Evolutionary conservation across 2,888 invertebrate species (phyloP), one percentile per base, ranked within the genome.

Genomic region (Phymatocera aterrima): DNA sequence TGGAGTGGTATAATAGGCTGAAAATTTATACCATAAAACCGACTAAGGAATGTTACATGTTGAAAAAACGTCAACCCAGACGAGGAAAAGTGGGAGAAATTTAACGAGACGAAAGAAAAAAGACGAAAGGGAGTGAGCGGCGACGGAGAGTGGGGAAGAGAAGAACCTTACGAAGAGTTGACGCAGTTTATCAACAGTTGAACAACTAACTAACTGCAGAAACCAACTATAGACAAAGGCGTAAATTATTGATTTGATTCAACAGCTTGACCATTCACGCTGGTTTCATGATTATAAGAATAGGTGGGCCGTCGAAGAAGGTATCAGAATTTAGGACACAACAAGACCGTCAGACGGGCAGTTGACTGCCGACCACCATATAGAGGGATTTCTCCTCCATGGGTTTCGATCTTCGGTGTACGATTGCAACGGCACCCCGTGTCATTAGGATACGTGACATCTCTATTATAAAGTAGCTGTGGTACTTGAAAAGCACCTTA

Each of bases 381-480:
- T 40, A 24, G 57, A 37, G 75, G 60, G 40, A 57, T 57, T 18
- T 72, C 21, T 18, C 18, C 48, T 51, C 12, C 37, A 28, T 57
- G 28, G 57, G 40, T 24, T 40, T 5, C 24, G 43, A 43, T 57
- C 37, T 43, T 37, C 40, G 28, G 60, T 75, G 43, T 75, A 57
- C 75, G 75, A 43, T 75, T 75, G 57, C 75, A 75, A 54, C 57
- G 75, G 43, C 24, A 43, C 51, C 28, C n/a, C 57, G 43, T 60
- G 43, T 75, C 57, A 75, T 75, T 60, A 60, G 57, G 57, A 54
- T n/a, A 57, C 2, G 75, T 24, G 75, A 78, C 72, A 70, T 78
- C 78, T 78, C 78, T 74, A 78, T 78, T 78, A 60, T 60, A 78
- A 74, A 74, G 74, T 74, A 60, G 60, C 61, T 74, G 78, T 54